Conservation (phyloP, 1,140 invertebrate genomes). For the Homarus americanus region DNA sequence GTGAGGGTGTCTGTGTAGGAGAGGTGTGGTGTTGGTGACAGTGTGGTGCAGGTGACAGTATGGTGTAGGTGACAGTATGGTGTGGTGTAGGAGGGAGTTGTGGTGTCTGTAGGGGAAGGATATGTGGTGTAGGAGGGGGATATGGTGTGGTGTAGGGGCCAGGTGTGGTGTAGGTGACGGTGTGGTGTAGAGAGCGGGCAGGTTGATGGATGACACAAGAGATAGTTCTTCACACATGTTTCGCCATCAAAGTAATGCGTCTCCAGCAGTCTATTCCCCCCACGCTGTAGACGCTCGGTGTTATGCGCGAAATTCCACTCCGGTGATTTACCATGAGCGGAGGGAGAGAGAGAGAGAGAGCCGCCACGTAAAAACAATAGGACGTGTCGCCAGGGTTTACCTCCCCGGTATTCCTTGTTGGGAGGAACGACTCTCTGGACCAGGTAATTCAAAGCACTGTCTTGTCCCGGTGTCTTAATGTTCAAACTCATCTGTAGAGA, state of each 20-base stretch:
- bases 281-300: neutral
- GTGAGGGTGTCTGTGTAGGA: too few species aligned
- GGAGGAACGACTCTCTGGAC: neutral
- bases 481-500: slow-evolving; percentile 1
- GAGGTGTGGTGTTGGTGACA: too few species aligned
- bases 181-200: too few species aligned
- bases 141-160: too few species aligned
- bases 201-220: neutral
- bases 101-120: too few species aligned
- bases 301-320: neutral
- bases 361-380: neutral
- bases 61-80: too few species aligned
- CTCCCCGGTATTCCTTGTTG: neutral
- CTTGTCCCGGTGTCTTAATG: slow-evolving; percentile 1
- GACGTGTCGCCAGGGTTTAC: neutral
- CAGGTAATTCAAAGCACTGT: neutral
- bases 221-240: neutral
- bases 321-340: neutral
- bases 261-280: neutral
- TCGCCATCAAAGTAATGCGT: neutral
- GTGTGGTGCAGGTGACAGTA: too few species aligned
- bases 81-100: too few species aligned
- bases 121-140: too few species aligned
- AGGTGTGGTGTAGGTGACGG: too few species aligned
- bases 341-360: neutral